Evolutionary conservation across 1,140 invertebrate species (phyloP), one percentile per base, ranked within the genome.

Genomic region (Archivesica marissinica): DNA sequence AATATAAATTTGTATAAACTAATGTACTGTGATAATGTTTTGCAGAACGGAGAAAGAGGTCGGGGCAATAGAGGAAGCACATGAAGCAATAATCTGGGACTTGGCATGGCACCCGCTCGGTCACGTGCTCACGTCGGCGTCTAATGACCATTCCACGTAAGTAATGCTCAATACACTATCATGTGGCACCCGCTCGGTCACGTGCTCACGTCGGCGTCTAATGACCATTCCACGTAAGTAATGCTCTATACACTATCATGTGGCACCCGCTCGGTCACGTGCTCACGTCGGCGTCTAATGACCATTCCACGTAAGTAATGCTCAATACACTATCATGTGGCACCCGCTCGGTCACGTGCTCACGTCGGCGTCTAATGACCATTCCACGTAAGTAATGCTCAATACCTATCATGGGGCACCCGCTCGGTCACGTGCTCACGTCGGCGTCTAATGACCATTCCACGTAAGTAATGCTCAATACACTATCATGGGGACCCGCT

Each of bases 151-250:
- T 90, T 98, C 98, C 4, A 98, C 95, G 94, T 95, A 90, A 89
- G 92, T 91, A 64, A 23, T 56, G 28, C 4, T 61, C 28, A 28
- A 28, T 44, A 44, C 7, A 17, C n/a, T n/a, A n/a, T n/a, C n/a
- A n/a, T n/a, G n/a, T 99, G 99, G 99, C 99, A 99, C 95, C 99
- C 99, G 0, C 93, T 99, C 6, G 99, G 99, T 7, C 99, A 99
- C 93, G 99, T 99, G 89, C 94, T 99, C 2, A 99, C 98, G 91
- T 99, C 98, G 3, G 98, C 99, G 6, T 99, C 98, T 30, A 99
- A 99, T 94, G 99, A 99, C 95, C 98, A 99, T 90, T 98, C 98
- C 4, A 98, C 95, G 94, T 95, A 90, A 89, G 92, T 91, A 64
- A 23, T 56, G 28, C 4, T 61, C 28, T 25, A 28, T 44, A 44